A percentile compares a stretch with the other conserved stretches of the same genome.
phyloP scores from a whole-genome alignment of 2,888 invertebrate species.

The Chrysina gloriosa region DNA sequence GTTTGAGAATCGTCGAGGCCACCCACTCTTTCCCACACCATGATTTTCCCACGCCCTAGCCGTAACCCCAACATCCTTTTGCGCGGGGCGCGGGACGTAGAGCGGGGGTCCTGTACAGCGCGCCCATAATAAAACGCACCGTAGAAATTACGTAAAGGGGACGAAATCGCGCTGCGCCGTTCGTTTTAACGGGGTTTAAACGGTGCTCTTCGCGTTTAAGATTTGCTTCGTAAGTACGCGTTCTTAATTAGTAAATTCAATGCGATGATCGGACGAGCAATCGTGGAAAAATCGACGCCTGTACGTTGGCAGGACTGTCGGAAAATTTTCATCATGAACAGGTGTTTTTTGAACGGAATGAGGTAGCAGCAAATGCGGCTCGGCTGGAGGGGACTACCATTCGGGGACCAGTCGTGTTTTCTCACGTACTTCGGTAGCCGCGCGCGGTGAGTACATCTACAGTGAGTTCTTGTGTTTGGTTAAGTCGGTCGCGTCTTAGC shows the following conservation, averaged over 20 bases:
- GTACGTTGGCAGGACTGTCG: constrained; percentile 60
- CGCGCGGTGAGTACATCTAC: constrained; percentile 43
- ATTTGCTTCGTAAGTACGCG: neutral
- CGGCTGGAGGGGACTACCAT: constrained; percentile 58
- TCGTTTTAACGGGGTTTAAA: neutral
- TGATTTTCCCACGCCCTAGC: constrained; percentile 83
- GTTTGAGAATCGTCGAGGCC: constrained; percentile 72
- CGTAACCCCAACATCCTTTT: constrained; percentile 79
- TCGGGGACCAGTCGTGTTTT: constrained; percentile 57
- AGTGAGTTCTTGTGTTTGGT: constrained; percentile 36
- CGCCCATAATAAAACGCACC: constrained; percentile 51
- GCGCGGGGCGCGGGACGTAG: constrained; percentile 47
- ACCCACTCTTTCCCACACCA: constrained; percentile 87
- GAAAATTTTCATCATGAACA: constrained; percentile 80
- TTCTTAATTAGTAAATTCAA: neutral
- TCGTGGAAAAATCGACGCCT: constrained; percentile 22
- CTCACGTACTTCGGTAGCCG: constrained; percentile 62
- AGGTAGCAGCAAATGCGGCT: constrained; percentile 60
- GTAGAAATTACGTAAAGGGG: constrained; percentile 48
- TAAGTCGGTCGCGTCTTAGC: neutral
- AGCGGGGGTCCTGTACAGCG: constrained; percentile 52
- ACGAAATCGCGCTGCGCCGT: constrained; percentile 35
- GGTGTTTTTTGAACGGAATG: constrained; percentile 82
- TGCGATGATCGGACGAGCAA: neutral
- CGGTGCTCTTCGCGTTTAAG: neutral